Conservation (phyloP, 1,140 invertebrate genomes). For the Aphaenogaster ashmeadi region DNA sequence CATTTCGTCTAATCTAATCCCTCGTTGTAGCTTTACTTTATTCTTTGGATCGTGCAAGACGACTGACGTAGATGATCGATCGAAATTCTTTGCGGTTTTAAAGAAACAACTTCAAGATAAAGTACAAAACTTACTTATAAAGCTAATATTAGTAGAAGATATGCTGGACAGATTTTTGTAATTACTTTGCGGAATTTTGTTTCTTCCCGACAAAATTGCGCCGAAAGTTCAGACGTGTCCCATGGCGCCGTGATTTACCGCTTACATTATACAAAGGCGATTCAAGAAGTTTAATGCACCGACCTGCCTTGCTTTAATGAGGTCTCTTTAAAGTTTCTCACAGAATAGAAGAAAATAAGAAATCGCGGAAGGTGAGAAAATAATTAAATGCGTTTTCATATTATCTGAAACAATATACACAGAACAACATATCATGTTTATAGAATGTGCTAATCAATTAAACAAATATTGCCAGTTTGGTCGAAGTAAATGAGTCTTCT, state of each 20-base stretch:
- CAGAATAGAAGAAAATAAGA: not conserved
- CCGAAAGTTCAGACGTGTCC: slow-evolving; percentile 26
- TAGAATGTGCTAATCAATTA: too few species aligned
- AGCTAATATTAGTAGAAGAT: slow-evolving; percentile 34
- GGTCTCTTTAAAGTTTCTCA: slow-evolving; percentile 29
- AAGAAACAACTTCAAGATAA: not conserved
- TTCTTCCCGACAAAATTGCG: slow-evolving; percentile 29
- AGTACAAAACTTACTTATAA: slow-evolving; percentile 11
- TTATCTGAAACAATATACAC: not conserved
- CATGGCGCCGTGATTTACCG: slow-evolving; percentile 24
- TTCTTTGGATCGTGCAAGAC: not conserved
- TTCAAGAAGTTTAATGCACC: slow-evolving; percentile 45
- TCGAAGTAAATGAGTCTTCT: too few species aligned
- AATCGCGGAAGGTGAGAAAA: not conserved
- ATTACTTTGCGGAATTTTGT: slow-evolving; percentile 54
- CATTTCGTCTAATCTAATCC: not conserved
- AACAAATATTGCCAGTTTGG: too few species aligned
- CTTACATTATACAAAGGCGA: slow-evolving; percentile 31
- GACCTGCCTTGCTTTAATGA: slow-evolving; percentile 48
- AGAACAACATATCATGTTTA: not conserved
- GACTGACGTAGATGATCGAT: slow-evolving; percentile 9
- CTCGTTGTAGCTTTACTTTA: not conserved
- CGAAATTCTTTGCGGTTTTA: not conserved
- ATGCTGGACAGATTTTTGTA: slow-evolving; percentile 3
- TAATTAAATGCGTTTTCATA: slow-evolving; percentile 19